Evolutionary conservation across 2,113 vertebrate species (phyloP).

Genomic region (Talpa occidentalis): DNA sequence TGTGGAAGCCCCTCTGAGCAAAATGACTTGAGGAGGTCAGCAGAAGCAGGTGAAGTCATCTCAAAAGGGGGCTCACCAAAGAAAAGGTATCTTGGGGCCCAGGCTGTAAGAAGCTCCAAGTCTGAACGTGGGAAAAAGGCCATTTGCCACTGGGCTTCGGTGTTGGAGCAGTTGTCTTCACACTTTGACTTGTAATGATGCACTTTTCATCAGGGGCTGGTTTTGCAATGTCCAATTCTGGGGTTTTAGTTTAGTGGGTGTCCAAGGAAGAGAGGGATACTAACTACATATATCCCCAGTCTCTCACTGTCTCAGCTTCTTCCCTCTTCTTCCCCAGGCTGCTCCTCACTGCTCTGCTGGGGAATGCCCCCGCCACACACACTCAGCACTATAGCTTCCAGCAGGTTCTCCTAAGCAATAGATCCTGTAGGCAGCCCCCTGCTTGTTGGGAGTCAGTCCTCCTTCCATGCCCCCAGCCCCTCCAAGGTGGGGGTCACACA

Average conservation of each 20-base stretch:
- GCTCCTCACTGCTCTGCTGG: not conserved
- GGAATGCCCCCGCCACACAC: no score
- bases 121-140: not conserved
- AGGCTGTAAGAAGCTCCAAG: fast-evolving
- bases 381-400: not conserved
- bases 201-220: not conserved
- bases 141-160: fast-evolving
- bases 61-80: not conserved
- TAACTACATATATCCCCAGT: fast-evolving
- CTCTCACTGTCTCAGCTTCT: not conserved
- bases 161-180: not conserved
- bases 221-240: not conserved
- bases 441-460: no score
- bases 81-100: not conserved
- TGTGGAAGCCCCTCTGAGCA: not conserved
- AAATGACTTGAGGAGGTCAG: not conserved
- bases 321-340: no score
- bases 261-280: not conserved
- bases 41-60: not conserved
- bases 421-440: not conserved
- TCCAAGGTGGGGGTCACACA: not conserved
- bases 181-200: not conserved
- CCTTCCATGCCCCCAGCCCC: fast-evolving
- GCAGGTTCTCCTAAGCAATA: not conserved
- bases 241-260: not conserved